phyloP scores from a whole-genome alignment of 2,797 vertebrate species.

The Odontamblyopus lacepedii region DNA sequence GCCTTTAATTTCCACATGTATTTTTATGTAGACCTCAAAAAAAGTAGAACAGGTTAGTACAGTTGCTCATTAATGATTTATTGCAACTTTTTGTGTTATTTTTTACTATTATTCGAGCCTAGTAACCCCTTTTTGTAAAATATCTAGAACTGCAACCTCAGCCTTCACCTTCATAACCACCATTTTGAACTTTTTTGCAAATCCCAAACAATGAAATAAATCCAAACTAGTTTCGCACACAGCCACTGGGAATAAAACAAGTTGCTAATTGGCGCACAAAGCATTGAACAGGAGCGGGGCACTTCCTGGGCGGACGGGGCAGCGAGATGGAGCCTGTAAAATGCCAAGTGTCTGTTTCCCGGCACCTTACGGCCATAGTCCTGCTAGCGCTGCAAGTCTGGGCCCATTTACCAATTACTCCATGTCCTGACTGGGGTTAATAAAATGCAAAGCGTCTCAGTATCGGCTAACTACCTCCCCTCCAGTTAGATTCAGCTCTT shows the following conservation, averaged over 20 bases:
- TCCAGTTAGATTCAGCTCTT: slow-evolving; percentile 62
- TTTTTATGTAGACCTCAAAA: too few relatives aligned
- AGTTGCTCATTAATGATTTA: too few relatives aligned
- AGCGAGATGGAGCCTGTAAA: slow-evolving; percentile 63
- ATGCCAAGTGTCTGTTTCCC: slow-evolving; percentile 63
- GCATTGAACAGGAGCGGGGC: slow-evolving; percentile 47
- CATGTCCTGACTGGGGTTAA: slow-evolving; percentile 66
- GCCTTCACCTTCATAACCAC: neutral
- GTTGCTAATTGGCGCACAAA: slow-evolving; percentile 57
- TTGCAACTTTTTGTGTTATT: too few relatives aligned
- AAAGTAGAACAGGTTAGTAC: too few relatives aligned
- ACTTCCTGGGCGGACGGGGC: slow-evolving; percentile 41
- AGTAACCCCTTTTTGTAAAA: too few relatives aligned
- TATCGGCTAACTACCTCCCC: slow-evolving; percentile 70
- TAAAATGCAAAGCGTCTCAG: slow-evolving; percentile 77
- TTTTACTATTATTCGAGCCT: too few relatives aligned
- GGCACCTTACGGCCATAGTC: slow-evolving; percentile 60
- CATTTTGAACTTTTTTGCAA: slow-evolving; percentile 14
- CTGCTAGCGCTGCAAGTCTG: slow-evolving; percentile 70
- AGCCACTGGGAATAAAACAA: slow-evolving; percentile 63
- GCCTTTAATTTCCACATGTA: too few relatives aligned
- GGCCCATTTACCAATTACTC: slow-evolving; percentile 68
- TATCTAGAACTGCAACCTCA: neutral
- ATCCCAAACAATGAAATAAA: slow-evolving; percentile 26
- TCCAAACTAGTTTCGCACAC: slow-evolving; percentile 32